A percentile compares a stretch with the other conserved stretches of the same genome.
Conservation (phyloP, 2,888 invertebrate genomes). For the Patella ulyssiponensis region DNA sequence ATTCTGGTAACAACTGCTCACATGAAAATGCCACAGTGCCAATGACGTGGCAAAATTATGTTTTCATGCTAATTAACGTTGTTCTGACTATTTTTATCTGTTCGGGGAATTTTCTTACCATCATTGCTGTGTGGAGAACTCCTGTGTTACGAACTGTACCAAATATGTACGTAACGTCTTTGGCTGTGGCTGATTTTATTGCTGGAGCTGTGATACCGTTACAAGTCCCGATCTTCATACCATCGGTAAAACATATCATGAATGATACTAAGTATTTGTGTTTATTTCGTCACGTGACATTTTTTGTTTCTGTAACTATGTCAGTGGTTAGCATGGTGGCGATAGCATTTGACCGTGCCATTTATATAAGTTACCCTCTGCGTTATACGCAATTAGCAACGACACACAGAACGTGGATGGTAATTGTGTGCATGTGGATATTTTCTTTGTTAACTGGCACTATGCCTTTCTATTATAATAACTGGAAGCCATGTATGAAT, state of each 20-base stretch:
- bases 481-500: slow-evolving; percentile 8
- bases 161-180: slow-evolving; percentile 16
- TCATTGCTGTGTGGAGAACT: slow-evolving; percentile 7
- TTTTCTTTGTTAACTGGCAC: slow-evolving; percentile 20
- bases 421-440: slow-evolving; percentile 25
- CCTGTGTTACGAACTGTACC: slow-evolving; percentile 15
- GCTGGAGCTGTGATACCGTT: slow-evolving; percentile 17
- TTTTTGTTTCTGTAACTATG: slow-evolving; percentile 1
- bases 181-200: slow-evolving; percentile 23
- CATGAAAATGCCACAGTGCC: too few relatives aligned
- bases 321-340: slow-evolving; percentile 10
- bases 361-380: slow-evolving; percentile 29
- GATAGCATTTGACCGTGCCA: slow-evolving; percentile 13
- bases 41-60: neutral
- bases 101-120: slow-evolving; percentile 16
- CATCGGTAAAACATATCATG: neutral
- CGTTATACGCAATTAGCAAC: slow-evolving; percentile 27
- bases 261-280: slow-evolving; percentile 16
- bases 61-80: neutral
- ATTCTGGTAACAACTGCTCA: too few relatives aligned
- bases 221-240: slow-evolving; percentile 6
- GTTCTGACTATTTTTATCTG: slow-evolving; percentile 8
- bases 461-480: slow-evolving; percentile 27
- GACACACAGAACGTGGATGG: slow-evolving; percentile 12
- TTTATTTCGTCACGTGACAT: neutral